phyloP scores from a whole-genome alignment of 1,140 invertebrate species.

The Phymastichus coffea region DNA sequence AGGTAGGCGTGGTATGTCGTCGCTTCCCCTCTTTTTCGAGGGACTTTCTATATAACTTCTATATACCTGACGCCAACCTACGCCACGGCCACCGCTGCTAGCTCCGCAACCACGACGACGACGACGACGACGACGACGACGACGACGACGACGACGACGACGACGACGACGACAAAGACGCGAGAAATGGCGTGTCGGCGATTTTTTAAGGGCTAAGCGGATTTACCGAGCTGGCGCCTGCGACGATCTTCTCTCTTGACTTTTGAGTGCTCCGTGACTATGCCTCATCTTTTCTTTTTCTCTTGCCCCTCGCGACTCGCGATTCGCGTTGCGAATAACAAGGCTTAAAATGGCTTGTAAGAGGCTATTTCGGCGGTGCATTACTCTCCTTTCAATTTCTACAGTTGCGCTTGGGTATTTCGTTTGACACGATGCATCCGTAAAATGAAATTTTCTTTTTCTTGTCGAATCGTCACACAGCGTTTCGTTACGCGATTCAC shows the following conservation, averaged over 20 bases:
- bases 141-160: no score
- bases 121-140: no score
- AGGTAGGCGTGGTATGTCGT: conserved; percentile 34
- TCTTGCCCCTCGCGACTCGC: neutral
- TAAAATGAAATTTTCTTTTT: no score
- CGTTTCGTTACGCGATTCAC: no score
- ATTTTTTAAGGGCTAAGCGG: conserved; percentile 19
- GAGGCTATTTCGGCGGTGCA: no score
- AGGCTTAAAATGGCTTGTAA: no score
- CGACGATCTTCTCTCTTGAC: neutral
- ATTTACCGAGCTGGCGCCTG: neutral
- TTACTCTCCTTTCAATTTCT: no score
- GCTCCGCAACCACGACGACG: neutral
- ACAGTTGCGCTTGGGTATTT: no score
- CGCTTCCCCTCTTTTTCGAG: neutral
- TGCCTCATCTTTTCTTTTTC: neutral
- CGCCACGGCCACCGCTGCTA: no score
- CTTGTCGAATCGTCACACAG: no score
- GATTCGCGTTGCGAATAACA: no score
- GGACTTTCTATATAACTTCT: neutral
- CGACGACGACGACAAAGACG: neutral
- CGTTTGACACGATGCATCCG: no score
- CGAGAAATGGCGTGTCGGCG: conserved; percentile 17
- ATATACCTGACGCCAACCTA: neutral
- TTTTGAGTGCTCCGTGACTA: neutral